Evolutionary conservation across 92 coral and sea anemone species (phyloP), one percentile per base, ranked within the genome.

Genomic region (Phymanthus crucifer): DNA sequence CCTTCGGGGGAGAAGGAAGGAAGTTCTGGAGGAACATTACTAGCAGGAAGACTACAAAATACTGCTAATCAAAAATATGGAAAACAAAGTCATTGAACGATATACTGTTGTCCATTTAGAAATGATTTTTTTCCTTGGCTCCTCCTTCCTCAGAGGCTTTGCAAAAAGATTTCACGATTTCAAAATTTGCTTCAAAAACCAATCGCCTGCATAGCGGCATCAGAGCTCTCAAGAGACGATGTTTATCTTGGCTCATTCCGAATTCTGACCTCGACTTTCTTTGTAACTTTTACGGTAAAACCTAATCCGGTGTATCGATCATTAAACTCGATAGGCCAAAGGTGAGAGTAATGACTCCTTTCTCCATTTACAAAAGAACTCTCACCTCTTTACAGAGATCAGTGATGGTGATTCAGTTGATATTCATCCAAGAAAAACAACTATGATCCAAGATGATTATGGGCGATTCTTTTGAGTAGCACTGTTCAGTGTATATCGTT

Each of bases 311-410:
- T 29, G 2, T 61, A 61, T 61, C 68, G 68, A 61, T 61, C 29
- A 54, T n/a, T n/a, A n/a, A 27, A 61, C 29, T 61, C 27, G 64
- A 29, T n/a, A 61, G 68, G 68, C 68, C 34, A 61, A 61, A 61
- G 68, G 68, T 61, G 68, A 61, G 68, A 61, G 68, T 29, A 61
- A 61, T 61, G 17, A 61, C 68, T 61, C 3, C 33, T 61, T 27
- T 24, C 32, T 12, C 35, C 68, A 61, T 61, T 61, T 17, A 58
- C 45, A 38, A 11, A 58, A 58, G 66, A 58, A 58, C 21, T 27
- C 26, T 27, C 26, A 61, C 68, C 68, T 27, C 26, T 61, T 61
- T 27, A 61, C 68, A 10, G 34, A 24, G 68, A 61, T 61, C 10
- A 61, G 34, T 61, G 68, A n/a, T 61, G 23, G 68, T 27, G 10